Evolutionary conservation across 1,140 invertebrate species (phyloP).

Genomic region (Cheumatopsyche charites): DNA sequence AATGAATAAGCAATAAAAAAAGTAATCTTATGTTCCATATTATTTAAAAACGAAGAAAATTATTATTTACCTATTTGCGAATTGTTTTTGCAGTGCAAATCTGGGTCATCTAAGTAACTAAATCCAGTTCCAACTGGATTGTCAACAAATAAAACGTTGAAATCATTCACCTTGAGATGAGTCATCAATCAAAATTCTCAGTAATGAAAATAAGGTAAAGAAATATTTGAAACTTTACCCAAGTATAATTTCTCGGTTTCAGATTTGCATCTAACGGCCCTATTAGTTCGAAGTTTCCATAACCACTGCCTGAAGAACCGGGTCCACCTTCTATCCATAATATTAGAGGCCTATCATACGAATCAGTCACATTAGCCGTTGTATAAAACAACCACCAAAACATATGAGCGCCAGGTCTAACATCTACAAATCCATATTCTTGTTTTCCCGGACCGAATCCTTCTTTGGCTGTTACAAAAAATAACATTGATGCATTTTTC

Average conservation of each 20-base stretch:
- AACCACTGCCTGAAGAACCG: slow-evolving; percentile 76
- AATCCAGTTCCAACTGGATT: slow-evolving; percentile 88
- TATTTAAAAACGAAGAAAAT: no score
- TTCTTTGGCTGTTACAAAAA: slow-evolving; percentile 38
- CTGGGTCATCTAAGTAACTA: slow-evolving; percentile 74
- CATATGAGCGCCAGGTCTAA: slow-evolving; percentile 79
- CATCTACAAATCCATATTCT: slow-evolving; percentile 60
- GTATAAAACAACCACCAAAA: slow-evolving; percentile 80
- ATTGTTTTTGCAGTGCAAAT: slow-evolving; percentile 68
- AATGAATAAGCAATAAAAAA: no score
- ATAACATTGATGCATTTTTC: no score
- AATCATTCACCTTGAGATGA: slow-evolving; percentile 67
- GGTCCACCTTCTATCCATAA: slow-evolving; percentile 83
- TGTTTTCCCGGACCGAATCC: slow-evolving; percentile 54
- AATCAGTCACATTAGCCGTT: slow-evolving; percentile 62
- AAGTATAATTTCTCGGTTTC: slow-evolving; percentile 71
- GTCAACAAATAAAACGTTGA: slow-evolving; percentile 86
- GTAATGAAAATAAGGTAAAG: not conserved
- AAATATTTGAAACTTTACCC: slow-evolving; percentile 63
- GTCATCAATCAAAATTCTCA: no score
- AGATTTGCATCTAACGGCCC: slow-evolving; percentile 73
- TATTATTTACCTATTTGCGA: slow-evolving; percentile 69
- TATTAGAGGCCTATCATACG: slow-evolving; percentile 70
- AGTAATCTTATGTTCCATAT: no score
- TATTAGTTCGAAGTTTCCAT: slow-evolving; percentile 79